Evolutionary conservation across 2,888 invertebrate species (phyloP), one percentile per base, ranked within the genome.

Genomic region (Cryptus viduatorius): DNA sequence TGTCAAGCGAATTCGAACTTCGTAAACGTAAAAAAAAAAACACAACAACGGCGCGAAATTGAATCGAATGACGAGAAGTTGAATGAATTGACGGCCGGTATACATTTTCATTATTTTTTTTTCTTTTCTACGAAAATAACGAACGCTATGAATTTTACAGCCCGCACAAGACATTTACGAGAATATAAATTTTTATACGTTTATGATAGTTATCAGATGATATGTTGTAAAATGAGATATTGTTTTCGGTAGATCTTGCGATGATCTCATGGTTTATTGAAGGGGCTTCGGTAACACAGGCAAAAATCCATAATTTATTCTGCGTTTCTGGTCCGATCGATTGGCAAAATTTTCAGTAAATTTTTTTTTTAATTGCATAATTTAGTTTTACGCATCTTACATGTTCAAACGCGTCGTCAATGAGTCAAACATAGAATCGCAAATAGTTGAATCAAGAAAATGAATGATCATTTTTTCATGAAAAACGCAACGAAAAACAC

Each of bases 151-250:
- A 78, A 77, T 69, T 68, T 69, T 53, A 37, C 77, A 78, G 64
- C 53, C 77, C 81, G 84, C 84, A 84, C 84, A 84, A 84, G 61
- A 84, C 78, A 78, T 7, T 80, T 77, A 84, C 77, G 80, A 46
- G 50, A 81, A 64, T 78, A 78, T 68, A 56, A 78, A 67, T 80
- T 76, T 84, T 83, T 81, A 84, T 84, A 81, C 84, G 81, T 81
- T 84, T 84, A 78, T 71, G 73, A 24, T 80, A 69, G 81, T 46
- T 46, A 50, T 78, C 73, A 12, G 61, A 73, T 81, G 48, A 72
- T 48, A 78, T 65, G 78, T 78, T 81, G 68, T 42, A 78, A 37
- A 78, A 37, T 64, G n/a, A 61, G 69, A 61, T 81, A 59, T 72
- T 59, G 46, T 24, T 44, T 69, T 79, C 42, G 46, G 24, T 19